These are phyloP conservation scores for Leptarthrus brevirostris DNA, from an alignment of 2,888 invertebrate species.

Conservation along the genomic window DNA sequence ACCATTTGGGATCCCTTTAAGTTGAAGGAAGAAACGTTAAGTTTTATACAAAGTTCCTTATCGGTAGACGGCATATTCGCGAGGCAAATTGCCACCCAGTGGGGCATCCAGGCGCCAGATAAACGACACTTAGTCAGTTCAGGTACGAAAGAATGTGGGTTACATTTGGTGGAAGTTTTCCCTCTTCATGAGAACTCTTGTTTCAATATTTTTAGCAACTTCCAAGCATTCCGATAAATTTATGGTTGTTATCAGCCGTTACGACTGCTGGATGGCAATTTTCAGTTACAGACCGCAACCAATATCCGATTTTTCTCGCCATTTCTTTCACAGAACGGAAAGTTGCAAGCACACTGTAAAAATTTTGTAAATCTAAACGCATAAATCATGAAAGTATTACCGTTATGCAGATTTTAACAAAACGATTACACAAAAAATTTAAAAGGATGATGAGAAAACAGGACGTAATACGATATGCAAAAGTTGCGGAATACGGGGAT, in stretches of 20 bases:
- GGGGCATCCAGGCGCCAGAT: not conserved
- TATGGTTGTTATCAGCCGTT: constrained; percentile 42
- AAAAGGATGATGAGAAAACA: too few relatives aligned
- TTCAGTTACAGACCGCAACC: constrained; percentile 20
- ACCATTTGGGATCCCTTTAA: not conserved
- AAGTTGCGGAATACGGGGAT: too few relatives aligned
- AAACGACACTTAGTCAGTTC: not conserved
- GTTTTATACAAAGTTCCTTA: constrained; percentile 31
- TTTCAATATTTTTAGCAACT: constrained; percentile 29
- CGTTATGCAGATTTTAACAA: constrained; percentile 41
- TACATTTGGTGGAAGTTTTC: not conserved
- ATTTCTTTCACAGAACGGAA: constrained; percentile 24
- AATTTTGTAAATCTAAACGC: constrained; percentile 32
- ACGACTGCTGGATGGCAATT: constrained; percentile 43
- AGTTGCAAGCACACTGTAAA: constrained; percentile 29
- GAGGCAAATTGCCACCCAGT: not conserved
- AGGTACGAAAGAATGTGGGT: not conserved
- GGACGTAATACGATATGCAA: too few relatives aligned
- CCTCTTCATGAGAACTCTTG: not conserved
- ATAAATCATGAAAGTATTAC: constrained; percentile 40
- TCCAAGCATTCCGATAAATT: constrained; percentile 39
- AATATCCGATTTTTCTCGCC: constrained; percentile 44
- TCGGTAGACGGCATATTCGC: constrained; percentile 22
- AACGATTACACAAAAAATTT: constrained; percentile 1
- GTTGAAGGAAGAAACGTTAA: constrained; percentile 27